Base-by-base conservation (phyloP, 2,113 vertebrate species). In the Corynorhinus townsendii region DNA sequence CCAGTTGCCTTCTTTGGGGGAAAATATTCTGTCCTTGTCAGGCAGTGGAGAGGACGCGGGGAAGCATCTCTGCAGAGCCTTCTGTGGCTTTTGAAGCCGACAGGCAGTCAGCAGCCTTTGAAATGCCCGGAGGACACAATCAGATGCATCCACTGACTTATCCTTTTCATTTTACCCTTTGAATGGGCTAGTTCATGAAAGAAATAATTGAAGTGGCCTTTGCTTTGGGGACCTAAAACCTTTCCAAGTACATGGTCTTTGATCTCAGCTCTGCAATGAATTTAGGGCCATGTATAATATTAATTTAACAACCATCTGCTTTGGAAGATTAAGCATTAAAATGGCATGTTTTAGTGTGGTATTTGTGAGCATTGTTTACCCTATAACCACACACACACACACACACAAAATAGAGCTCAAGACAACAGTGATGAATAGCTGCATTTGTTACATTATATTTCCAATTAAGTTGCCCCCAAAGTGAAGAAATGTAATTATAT, bases 401-500 rank as follows among this genome's bases (percentile, higher is more conserved):
- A 30, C 24, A 45, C 38, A 75, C 45, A 30, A 47, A 8, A 76
- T 2, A 88, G 40, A 90, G 56, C n/a, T 30, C 33, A 86, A 90
- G 68, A 81, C 40, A 92, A 28, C 30, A 52, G 7, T 94, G 64
- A 94, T 93, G 30, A 95, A 93, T 85, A 89, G 66, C 77, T 92
- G n/a, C 45, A 81, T 82, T 81, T 85, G 30, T 95, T 72, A 93
- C 54, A 84, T 79, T 95, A 19, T 95, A 16, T 95, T 95, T 96
- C 47, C 45, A 96, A 89, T 89, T 86, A 95, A 97, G 88, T 79
- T 93, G 47, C 33, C 33, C 33, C 66, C 30, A 80, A 94, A 87
- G 33, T 91, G 38, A 97, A 40, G 71, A 90, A 82, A 82, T 88
- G 87, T 88, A 91, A 94, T 94, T 96, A 84, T 56, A 72, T 87